A percentile compares a stretch with the other conserved stretches of the same genome.
phyloP scores from a whole-genome alignment of 2,113 vertebrate species.

The Cyanistes caeruleus region DNA sequence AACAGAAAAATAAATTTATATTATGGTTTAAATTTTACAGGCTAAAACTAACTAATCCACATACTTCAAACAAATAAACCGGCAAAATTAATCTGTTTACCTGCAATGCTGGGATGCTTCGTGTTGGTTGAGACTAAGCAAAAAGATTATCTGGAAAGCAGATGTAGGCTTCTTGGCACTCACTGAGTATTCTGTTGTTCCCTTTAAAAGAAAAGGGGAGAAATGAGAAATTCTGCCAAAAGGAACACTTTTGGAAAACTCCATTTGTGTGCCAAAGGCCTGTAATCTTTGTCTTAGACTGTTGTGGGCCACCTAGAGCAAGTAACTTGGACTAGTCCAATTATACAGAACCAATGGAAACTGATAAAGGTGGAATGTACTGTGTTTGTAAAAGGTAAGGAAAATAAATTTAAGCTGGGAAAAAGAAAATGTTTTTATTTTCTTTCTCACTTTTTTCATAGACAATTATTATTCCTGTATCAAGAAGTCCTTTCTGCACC shows the following conservation, averaged over 20 bases:
- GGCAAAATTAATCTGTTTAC: not conserved
- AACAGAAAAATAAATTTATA: not conserved
- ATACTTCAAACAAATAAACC: not conserved
- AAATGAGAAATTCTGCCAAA: not conserved
- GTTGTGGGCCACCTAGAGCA: not conserved
- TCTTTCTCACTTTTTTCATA: slow-evolving; percentile 49
- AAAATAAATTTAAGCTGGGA: not conserved
- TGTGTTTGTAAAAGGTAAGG: not conserved
- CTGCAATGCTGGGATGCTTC: not conserved
- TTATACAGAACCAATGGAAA: not conserved
- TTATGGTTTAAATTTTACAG: not conserved
- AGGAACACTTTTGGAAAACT: not conserved
- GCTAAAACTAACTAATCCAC: not conserved
- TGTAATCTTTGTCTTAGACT: not conserved
- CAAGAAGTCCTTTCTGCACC: slow-evolving; percentile 84
- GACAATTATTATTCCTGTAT: slow-evolving; percentile 80
- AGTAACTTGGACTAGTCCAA: not conserved
- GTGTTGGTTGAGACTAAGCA: not conserved
- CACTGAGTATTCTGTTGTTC: not conserved
- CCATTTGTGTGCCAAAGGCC: not conserved
- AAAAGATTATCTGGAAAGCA: not conserved
- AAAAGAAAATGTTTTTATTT: not conserved
- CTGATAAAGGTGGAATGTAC: not conserved
- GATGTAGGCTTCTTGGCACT: not conserved
- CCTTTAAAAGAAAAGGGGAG: not conserved